Evolutionary conservation across 2,113 vertebrate species (phyloP), one percentile per base, ranked within the genome.

Genomic region (Bothrops jararaca): DNA sequence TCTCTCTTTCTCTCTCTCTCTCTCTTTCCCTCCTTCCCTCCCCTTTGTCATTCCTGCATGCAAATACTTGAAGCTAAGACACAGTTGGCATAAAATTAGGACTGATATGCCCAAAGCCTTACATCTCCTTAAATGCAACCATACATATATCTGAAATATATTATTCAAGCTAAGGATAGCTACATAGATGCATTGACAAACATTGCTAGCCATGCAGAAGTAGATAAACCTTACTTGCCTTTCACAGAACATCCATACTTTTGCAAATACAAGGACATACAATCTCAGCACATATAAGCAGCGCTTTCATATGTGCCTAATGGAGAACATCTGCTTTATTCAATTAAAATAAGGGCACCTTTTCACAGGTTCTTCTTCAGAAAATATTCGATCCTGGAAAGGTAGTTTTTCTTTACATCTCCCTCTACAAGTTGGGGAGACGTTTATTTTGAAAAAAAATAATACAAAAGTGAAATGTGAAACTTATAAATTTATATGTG

Each of bases 251-350:
- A 89, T 91, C 64, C 11, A 0, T 53, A 26, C 23, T 58, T 39
- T 23, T 69, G 9, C 0, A 0, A 18, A 0, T 0, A 7, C 34
- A 54, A 58, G 89, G 85, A 58, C 8, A 85, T 80, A 91, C 22
- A 45, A 60, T 45, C 4, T 42, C 54, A 64, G 6, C 29, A 0
- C 23, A 69, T 50, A 52, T 80, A 69, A 1, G 0, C 29, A 89
- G 23, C 29, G n/a, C 18, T 90, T 74, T 42, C 64, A 80, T 85
- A 4, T 1, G 53, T 88, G 60, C 85, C 69, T 0, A 0, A 48
- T 0, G 0, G 0, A 85, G 91, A 57, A 89, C 89, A 34, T 34
- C 23, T 8, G 0, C 24, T 85, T 89, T 80, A 91, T 85, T 60
- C 89, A 86, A 52, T 57, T 69, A 24, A 53, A 60, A 91, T 92